Conservation (phyloP, 1,140 invertebrate species). For the Listronotus oregonensis region DNA sequence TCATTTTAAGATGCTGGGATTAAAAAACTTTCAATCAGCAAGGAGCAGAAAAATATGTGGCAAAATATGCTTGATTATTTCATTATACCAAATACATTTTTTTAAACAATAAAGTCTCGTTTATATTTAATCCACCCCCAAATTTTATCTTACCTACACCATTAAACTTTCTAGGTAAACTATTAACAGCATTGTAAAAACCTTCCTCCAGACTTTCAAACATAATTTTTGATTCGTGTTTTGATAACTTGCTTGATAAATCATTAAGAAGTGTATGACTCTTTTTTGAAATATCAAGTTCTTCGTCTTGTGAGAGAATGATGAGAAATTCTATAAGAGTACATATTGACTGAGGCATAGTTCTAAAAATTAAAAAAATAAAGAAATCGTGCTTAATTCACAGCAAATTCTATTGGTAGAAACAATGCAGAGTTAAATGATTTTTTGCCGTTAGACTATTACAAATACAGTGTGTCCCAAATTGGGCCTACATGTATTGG, state of each 20-base stretch:
- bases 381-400: no score
- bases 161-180: slow-evolving; percentile 64
- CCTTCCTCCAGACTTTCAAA: slow-evolving; percentile 64
- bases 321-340: slow-evolving; percentile 64
- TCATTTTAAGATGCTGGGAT: no score
- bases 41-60: no score
- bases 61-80: no score
- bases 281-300: slow-evolving; percentile 53
- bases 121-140: not conserved
- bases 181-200: slow-evolving; percentile 61
- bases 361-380: slow-evolving; percentile 53
- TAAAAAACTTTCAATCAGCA: no score
- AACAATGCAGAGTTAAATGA: no score
- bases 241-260: slow-evolving; percentile 55
- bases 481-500: no score
- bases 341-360: slow-evolving; percentile 61
- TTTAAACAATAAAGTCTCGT: no score
- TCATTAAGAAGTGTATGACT: slow-evolving; percentile 31
- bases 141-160: slow-evolving; percentile 59
- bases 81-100: no score
- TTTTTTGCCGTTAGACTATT: no score
- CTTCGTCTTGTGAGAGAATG: slow-evolving; percentile 63
- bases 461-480: no score
- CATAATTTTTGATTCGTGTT: slow-evolving; percentile 52
- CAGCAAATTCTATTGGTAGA: no score